phyloP scores from a whole-genome alignment of 2,888 invertebrate genomes.

The Drosophila buzzatii region DNA sequence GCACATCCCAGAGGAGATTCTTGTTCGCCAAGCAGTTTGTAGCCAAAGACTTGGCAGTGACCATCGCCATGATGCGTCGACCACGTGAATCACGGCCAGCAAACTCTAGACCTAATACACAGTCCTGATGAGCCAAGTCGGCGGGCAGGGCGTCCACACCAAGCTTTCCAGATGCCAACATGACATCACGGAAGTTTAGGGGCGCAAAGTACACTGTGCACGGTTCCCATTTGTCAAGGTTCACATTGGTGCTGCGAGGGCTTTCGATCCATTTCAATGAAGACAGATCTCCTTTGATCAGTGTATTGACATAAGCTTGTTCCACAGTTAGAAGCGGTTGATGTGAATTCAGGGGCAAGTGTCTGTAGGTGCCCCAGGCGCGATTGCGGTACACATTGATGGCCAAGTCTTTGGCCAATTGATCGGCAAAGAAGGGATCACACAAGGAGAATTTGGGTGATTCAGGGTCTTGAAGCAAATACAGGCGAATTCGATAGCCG shows the following conservation, averaged over 20 bases:
- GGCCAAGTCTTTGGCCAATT: conserved; percentile 91
- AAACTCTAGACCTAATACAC: conserved; percentile 97
- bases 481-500: conserved; percentile 90
- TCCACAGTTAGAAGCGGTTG: conserved; percentile 88
- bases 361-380: conserved; percentile 95
- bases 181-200: conserved; percentile 98
- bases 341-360: conserved; percentile 88
- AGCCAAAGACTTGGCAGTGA: conserved; percentile 95
- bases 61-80: conserved; percentile 95
- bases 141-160: conserved; percentile 98
- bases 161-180: conserved; percentile 98
- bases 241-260: conserved; percentile 87
- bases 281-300: conserved; percentile 97
- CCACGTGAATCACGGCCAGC: conserved; percentile 93
- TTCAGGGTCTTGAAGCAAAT: conserved; percentile 89
- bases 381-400: conserved; percentile 93
- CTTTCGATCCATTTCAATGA: conserved; percentile 97
- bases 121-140: conserved; percentile 93
- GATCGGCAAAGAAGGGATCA: conserved; percentile 87
- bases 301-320: conserved; percentile 97
- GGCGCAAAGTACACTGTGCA: conserved; percentile 97
- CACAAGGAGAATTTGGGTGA: conserved; percentile 87
- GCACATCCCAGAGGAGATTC: conserved; percentile 94
- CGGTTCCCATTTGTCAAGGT: conserved; percentile 87
- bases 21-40: conserved; percentile 94